Base-by-base conservation (phyloP, 2,113 vertebrate genomes). In the Dromas ardeola region DNA sequence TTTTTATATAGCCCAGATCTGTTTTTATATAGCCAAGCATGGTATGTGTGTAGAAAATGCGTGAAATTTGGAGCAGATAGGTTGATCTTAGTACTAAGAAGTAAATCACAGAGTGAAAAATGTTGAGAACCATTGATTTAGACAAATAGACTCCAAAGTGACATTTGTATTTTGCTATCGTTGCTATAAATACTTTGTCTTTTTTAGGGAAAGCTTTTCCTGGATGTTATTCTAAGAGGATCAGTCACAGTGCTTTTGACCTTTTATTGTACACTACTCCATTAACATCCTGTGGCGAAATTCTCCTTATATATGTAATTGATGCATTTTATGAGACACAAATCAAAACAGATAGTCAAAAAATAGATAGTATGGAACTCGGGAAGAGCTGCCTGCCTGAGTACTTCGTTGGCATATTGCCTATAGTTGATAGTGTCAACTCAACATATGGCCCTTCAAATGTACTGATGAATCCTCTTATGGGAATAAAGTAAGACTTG, bases 311-410 rank as follows among this genome's bases (percentile, higher is more conserved):
- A 88, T 94, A 95, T n/a, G 72, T 84, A 90, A 95, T 85, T 89
- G 92, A 97, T 93, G 74, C 66, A 84, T 91, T 97, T 94, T 93
- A 87, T 82, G 71, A 97, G 90, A 96, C 96, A 95, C 84, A 96
- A 88, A 96, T 94, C 88, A 96, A 95, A 97, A 96, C 82, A 95
- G 81, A 96, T 86, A 92, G 81, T 95, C 53, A 95, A 96, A 95
- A 97, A 95, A 88, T 73, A 79, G 63, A 94, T 86, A 62, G 72
- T 43, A 86, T 74, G 62, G 61, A 94, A 86, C 84, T 91, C 49
- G 49, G 89, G 66, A 92, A 71, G 58, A 86, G 89, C 66, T 92
- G 86, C 82, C 67, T 92, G 76, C 86, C 74, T 76, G 66, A 92
- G 86, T 88, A 95, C 77, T 88, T 86, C 5, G 78, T 84, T 84